phyloP scores from a whole-genome alignment of 2,888 invertebrate genomes.

The Catocala nupta region DNA sequence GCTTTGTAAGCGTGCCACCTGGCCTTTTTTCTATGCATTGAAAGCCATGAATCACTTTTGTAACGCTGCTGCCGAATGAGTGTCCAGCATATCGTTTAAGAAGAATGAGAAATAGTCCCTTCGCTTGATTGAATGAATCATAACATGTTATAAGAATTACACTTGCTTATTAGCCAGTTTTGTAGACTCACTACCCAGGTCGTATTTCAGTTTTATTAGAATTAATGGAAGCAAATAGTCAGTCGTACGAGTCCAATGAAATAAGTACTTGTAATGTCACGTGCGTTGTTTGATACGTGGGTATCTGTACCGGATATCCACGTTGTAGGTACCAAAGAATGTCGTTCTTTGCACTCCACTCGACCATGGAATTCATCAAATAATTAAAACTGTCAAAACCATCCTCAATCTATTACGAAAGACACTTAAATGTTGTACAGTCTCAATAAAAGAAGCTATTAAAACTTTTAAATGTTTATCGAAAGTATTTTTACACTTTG shows the following conservation, averaged over 20 bases:
- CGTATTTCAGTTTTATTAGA: constrained; percentile 51
- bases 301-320: constrained; percentile 58
- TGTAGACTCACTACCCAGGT: constrained; percentile 25
- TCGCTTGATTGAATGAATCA: constrained; percentile 59
- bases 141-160: constrained; percentile 36
- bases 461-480: constrained; percentile 2
- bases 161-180: constrained; percentile 33
- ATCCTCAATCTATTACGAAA: neutral
- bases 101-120: constrained; percentile 43
- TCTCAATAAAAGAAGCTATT: neutral
- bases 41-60: constrained; percentile 77
- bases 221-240: constrained; percentile 38
- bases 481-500: constrained; percentile 2
- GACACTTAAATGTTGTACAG: neutral
- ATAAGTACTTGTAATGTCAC: constrained; percentile 40
- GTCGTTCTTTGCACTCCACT: constrained; percentile 38
- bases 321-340: constrained; percentile 26
- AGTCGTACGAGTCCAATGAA: constrained; percentile 19
- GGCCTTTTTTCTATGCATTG: constrained; percentile 82
- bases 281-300: constrained; percentile 48
- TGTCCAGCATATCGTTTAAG: constrained; percentile 58
- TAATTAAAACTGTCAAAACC: constrained; percentile 3
- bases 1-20: constrained; percentile 81
- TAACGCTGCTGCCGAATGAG: constrained; percentile 62
- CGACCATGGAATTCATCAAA: constrained; percentile 22